Evolutionary conservation across 2,797 vertebrate genomes (phyloP).

Genomic region (Eospalax fontanierii): DNA sequence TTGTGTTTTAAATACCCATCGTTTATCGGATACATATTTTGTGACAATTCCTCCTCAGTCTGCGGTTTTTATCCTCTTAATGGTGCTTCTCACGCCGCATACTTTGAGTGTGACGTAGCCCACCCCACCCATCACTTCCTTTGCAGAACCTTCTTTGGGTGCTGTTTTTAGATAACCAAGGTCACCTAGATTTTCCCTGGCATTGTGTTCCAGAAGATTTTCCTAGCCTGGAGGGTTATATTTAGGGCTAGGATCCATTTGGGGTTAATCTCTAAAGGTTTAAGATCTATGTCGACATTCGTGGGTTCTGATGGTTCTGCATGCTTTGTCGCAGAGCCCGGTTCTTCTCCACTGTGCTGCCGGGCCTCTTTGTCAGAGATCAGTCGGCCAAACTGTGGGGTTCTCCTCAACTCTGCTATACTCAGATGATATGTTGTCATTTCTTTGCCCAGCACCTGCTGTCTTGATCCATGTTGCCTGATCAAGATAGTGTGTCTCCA

Average conservation of each 20-base stretch:
- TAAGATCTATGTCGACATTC: background rate
- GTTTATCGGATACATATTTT: background rate
- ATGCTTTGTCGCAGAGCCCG: background rate
- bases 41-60: background rate
- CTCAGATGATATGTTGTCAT: fast-evolving
- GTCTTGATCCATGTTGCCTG: background rate
- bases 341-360: background rate
- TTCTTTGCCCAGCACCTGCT: background rate
- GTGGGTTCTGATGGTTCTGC: background rate
- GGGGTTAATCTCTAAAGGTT: background rate
- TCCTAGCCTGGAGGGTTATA: background rate
- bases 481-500: background rate
- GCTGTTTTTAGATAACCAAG: background rate
- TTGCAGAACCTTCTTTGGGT: background rate
- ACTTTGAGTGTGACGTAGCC: background rate
- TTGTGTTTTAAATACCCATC: background rate
- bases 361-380: background rate
- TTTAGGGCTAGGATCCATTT: background rate
- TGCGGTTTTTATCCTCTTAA: background rate
- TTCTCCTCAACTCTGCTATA: fast-evolving
- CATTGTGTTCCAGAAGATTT: background rate
- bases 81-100: too few species aligned
- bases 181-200: background rate
- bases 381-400: background rate
- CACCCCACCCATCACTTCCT: background rate